Conservation (phyloP, 2,113 vertebrate species). For the Motacilla tschutschensis region DNA sequence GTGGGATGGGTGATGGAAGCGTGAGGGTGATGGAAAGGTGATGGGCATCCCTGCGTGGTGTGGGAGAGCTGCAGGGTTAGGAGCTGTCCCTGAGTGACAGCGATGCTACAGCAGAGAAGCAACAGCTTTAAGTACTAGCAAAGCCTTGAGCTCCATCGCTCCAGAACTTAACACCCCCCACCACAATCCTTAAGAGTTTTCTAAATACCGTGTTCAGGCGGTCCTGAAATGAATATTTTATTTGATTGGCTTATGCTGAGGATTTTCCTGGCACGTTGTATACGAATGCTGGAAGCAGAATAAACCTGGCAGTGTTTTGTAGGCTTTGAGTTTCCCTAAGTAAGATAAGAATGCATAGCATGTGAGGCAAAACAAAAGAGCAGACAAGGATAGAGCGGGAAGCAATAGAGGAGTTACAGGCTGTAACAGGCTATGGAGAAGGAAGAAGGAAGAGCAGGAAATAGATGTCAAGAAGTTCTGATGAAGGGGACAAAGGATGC, state of each 20-base stretch:
- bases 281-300: not conserved
- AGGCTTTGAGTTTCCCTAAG: not conserved
- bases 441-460: not conserved
- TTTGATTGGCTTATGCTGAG: not conserved
- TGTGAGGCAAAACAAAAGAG: not conserved
- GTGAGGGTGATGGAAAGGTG: not conserved
- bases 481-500: not conserved
- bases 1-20: not conserved
- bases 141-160: not conserved
- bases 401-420: not conserved
- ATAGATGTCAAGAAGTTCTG: not conserved
- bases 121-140: not conserved
- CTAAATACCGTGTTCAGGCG: not conserved
- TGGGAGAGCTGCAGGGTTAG: not conserved
- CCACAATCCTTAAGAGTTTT: not conserved
- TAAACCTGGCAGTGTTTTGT: not conserved
- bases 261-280: not conserved
- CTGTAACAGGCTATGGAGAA: not conserved
- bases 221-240: not conserved
- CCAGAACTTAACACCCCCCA: not conserved
- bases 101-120: not conserved
- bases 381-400: not conserved
- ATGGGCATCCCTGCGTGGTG: not conserved
- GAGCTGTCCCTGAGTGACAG: not conserved
- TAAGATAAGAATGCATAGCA: not conserved